Conservation (phyloP, 30 jellyfish, hydroid and myxozoan species). For the Chrysaora quinquecirrha region DNA sequence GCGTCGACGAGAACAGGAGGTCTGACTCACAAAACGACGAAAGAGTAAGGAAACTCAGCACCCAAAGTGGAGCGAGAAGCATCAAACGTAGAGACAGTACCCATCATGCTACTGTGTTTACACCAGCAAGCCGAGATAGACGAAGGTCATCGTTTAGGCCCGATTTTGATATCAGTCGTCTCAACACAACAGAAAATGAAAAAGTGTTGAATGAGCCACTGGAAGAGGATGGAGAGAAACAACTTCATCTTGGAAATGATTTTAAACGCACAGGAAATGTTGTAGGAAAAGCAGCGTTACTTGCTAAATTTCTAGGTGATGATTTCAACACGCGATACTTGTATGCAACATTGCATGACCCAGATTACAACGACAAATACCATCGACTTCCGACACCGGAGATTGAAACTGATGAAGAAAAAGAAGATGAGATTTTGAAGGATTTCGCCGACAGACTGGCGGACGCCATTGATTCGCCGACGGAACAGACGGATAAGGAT, state of each 20-base stretch:
- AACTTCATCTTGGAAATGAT: background rate
- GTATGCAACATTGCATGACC: constrained; percentile 31
- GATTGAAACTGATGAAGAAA: constrained; percentile 60
- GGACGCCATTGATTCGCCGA: constrained; percentile 2
- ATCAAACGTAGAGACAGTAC: too few relatives aligned
- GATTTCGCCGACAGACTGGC: constrained; percentile 8
- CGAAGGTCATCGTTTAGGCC: background rate
- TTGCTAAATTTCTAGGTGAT: constrained; percentile 5
- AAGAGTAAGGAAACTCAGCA: too few relatives aligned
- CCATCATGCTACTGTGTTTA: constrained; percentile 7
- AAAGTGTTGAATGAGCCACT: background rate
- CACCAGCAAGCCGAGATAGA: background rate
- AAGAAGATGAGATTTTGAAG: constrained; percentile 33
- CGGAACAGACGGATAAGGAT: constrained; percentile 5
- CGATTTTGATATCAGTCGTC: too few relatives aligned
- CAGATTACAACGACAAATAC: constrained; percentile 55
- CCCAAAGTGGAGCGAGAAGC: too few relatives aligned
- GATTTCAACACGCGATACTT: constrained; percentile 52
- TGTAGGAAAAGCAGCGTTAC: constrained; percentile 22
- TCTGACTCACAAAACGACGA: too few relatives aligned
- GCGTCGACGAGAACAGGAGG: too few relatives aligned
- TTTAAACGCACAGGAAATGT: constrained; percentile 14
- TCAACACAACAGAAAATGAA: too few relatives aligned
- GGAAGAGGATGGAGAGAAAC: background rate
- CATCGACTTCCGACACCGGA: constrained; percentile 52